A percentile compares a stretch with the other conserved stretches of the same genome.
phyloP scores from a whole-genome alignment of 2,888 invertebrate species.

The Venusia cambrica region DNA sequence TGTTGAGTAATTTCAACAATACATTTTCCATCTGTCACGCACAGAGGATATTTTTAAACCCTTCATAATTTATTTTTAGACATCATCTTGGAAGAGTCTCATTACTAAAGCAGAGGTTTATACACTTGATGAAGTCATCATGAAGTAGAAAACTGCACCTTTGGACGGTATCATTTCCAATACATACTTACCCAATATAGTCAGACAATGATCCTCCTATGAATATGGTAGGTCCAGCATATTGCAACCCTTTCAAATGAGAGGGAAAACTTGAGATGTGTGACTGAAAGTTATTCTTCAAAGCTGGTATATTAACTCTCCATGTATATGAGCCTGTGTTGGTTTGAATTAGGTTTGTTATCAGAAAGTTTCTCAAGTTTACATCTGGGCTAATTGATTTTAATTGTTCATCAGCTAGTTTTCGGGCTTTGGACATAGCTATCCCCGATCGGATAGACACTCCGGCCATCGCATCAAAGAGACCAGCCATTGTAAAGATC shows the following conservation, averaged over 20 bases:
- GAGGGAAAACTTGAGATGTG: slow-evolving; percentile 85
- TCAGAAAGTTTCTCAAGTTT: slow-evolving; percentile 87
- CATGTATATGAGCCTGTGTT: slow-evolving; percentile 85
- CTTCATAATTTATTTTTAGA: too few species aligned
- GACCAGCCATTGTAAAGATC: slow-evolving; percentile 81
- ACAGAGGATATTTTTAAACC: too few species aligned
- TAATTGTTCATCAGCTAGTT: slow-evolving; percentile 83
- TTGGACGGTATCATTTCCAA: too few species aligned
- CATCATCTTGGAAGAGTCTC: too few species aligned
- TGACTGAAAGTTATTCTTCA: slow-evolving; percentile 84
- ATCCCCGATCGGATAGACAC: slow-evolving; percentile 82
- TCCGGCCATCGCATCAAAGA: slow-evolving; percentile 85
- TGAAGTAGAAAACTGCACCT: too few species aligned
- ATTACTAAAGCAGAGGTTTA: too few species aligned
- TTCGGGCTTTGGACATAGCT: slow-evolving; percentile 86
- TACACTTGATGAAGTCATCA: too few species aligned
- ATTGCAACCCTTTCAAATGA: slow-evolving; percentile 69
- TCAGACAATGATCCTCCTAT: slow-evolving; percentile 91
- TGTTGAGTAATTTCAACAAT: too few species aligned
- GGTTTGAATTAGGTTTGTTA: slow-evolving; percentile 90
- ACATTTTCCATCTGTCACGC: too few species aligned
- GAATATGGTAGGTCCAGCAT: slow-evolving; percentile 88
- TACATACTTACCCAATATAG: slow-evolving; percentile 86
- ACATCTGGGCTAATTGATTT: slow-evolving; percentile 78
- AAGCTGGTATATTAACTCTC: slow-evolving; percentile 89